These are phyloP conservation scores for Plutella xylostella DNA, from an alignment of 2,888 invertebrate species.

Conservation along the genomic window DNA sequence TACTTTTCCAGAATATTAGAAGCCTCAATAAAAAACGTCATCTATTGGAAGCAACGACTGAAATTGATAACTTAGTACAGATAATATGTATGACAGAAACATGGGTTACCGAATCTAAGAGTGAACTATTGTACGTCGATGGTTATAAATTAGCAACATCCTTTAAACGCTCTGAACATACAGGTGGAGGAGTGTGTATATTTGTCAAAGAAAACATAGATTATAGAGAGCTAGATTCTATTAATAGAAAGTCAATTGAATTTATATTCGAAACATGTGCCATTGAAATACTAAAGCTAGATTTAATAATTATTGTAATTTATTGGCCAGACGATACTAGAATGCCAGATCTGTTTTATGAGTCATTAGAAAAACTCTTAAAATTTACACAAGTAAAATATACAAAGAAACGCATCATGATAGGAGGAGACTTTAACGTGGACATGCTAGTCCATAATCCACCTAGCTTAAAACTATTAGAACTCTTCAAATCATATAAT, in stretches of 20 bases:
- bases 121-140: background rate
- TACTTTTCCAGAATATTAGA: too few species aligned
- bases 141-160: background rate
- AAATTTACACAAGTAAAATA: constrained; percentile 12
- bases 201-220: constrained; percentile 10
- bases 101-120: background rate
- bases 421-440: constrained; percentile 15
- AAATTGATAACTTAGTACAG: too few species aligned
- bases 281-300: constrained; percentile 9
- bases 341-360: constrained; percentile 14
- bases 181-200: constrained; percentile 17
- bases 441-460: constrained; percentile 14
- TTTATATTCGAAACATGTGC: constrained; percentile 17
- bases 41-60: too few species aligned
- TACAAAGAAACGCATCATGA: constrained; percentile 12
- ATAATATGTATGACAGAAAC: background rate
- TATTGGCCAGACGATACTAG: constrained; percentile 17
- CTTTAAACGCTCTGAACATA: constrained; percentile 4
- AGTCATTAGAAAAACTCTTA: constrained; percentile 9
- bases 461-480: constrained; percentile 10
- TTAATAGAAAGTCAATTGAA: constrained; percentile 15
- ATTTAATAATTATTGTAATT: constrained; percentile 14
- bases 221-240: constrained; percentile 11
- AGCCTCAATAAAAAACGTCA: too few species aligned
- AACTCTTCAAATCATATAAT: background rate